These are phyloP conservation scores for Lepilemur ruficaudatus DNA, from an alignment of 2,797 vertebrate species.

Conservation along the genomic window DNA sequence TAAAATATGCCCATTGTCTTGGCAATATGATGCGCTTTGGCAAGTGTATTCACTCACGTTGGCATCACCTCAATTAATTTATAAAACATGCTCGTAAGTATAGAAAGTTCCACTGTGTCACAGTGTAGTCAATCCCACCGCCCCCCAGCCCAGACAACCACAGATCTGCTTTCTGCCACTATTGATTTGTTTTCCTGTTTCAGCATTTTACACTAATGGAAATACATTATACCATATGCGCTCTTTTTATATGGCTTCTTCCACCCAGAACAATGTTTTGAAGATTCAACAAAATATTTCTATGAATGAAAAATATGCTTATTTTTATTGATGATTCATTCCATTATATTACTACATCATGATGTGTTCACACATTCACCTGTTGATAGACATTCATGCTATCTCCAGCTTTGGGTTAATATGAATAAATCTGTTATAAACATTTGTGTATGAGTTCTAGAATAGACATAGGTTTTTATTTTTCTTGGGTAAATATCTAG, in stretches of 20 bases:
- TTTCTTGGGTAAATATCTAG: neutral
- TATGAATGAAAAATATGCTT: neutral
- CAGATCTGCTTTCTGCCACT: neutral
- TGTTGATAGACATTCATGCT: neutral
- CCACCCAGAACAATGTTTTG: neutral
- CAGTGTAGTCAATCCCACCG: fast-evolving
- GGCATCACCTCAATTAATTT: neutral
- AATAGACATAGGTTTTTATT: neutral
- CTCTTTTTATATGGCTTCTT: neutral
- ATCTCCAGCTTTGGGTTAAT: neutral
- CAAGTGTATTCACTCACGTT: neutral
- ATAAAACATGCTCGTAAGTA: neutral
- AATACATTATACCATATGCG: neutral
- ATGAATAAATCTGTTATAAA: neutral
- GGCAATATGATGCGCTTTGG: neutral
- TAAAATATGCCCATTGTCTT: neutral
- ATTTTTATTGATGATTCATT: neutral
- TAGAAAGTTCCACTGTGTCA: neutral
- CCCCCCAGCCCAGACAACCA: neutral
- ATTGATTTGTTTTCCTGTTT: neutral
- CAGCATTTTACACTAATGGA: neutral
- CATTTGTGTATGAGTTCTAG: neutral
- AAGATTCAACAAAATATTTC: neutral
- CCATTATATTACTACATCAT: neutral
- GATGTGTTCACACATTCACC: neutral